Base-by-base conservation (phyloP, 2,888 invertebrate species). In the Leucoma salicis region DNA sequence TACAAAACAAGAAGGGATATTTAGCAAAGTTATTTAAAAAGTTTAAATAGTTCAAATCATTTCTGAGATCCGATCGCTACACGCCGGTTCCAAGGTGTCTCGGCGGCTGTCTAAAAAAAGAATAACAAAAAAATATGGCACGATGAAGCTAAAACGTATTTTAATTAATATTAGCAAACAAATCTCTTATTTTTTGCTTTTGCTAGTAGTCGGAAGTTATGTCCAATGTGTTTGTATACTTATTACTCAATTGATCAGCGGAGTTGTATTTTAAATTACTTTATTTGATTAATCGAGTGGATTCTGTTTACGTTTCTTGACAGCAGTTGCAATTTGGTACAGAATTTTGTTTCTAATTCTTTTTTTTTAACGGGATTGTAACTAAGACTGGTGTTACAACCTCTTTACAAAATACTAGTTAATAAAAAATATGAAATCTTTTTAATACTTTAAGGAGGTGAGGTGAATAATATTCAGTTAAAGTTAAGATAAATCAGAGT, bases 111-210 rank as follows among this genome's bases (percentile, higher is more conserved):
- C 18, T 34, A 42, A 53, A 62, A 59, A 63, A 59, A 56, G 44
- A 24, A 10, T n/a, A 11, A 24, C 34, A 47, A 57, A 63, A 60
- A 52, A 33, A 33, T 27, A 54, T 54, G 58, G 56, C 51, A 48
- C 34, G 44, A 46, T 51, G 40, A 44, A 50, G 46, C 49, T 49
- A 49, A 53, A 57, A 52, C 45, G 53, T 49, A 49, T 42, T 50
- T 53, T 60, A 67, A 67, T 66, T 69, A 59, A 63, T 66, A 67
- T 69, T 63, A 57, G 57, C 65, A 67, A 67, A 69, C 61, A 67
- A 50, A 53, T 12, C 31, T 35, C 44, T 45, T 52, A 51, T 46
- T 46, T 28, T 4, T 31, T 43, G 31, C 39, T 47, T 49, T 40
- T 41, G 24, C 12, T 40, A 45, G 35, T 42, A 33, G 43, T 62